Evolutionary conservation across 2,888 invertebrate species (phyloP), one percentile per base, ranked within the genome.

Genomic region (Pegoplata infirma): DNA sequence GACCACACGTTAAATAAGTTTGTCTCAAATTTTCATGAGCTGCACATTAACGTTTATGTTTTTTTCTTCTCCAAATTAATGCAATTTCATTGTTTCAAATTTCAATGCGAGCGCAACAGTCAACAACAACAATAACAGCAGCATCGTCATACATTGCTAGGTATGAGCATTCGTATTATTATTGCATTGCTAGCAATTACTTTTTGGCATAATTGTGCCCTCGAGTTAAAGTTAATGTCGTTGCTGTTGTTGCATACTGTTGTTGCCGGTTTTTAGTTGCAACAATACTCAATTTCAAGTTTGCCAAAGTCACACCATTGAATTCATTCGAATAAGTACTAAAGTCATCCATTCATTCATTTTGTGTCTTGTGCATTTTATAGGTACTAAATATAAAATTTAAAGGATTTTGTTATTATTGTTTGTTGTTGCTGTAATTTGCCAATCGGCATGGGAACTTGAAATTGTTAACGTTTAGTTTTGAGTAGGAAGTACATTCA

Each of bases 141-240:
- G 16, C 17, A 19, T 46, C 51, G 36, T 61, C 46, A 28, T 2
- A 10, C 14, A 16, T 28, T 32, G 25, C 36, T 44, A n/a, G n/a
- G n/a, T n/a, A 46, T 53, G 64, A 51, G 51, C n/a, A n/a, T n/a
- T n/a, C n/a, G n/a, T 53, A 44, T 46, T 47, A 55, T 56, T 67
- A 55, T 74, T 51, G 55, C 44, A 59, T 63, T 81, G 69, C 69
- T 72, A 74, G 73, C 81, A 81, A 81, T 82, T 80, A 81, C 80
- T 81, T 82, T 81, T 80, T 73, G 80, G 73, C 77, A 72, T 81
- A 80, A 82, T 82, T 81, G 75, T 80, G 80, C 81, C 81, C 80
- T 69, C 51, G 69, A 79, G 82, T 76, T 68, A 73, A 66, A 80
- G 67, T 69, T 76, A 80, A 77, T 71, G 61, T 67, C 63, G 66